Evolutionary conservation across 37 sponge, comb jelly and placozoan species (phyloP), one percentile per base, ranked within the genome.

Genomic region (Geodia barretti): DNA sequence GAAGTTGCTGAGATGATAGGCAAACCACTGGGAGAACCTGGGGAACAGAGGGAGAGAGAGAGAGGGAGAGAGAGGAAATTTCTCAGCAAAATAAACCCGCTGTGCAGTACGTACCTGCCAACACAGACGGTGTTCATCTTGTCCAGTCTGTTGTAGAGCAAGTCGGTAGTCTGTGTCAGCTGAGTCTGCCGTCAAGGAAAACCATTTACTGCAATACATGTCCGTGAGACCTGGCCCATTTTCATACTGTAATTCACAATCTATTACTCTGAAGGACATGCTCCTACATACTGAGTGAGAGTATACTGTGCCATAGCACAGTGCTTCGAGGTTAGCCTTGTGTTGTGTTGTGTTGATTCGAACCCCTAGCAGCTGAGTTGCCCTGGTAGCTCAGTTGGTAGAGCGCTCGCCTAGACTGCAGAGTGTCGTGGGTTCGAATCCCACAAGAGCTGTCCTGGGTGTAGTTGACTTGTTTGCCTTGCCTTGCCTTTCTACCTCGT

Each of bases 11-110:
- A 98, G 88, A 70, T 93, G 94, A 38, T 91, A 82, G 28, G 90
- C 88, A 71, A 98, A 98, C 98, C 98, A 98, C 24, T 73, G 60
- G 41, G 94, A 92, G 65, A 97, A 86, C 66, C 97, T 93, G 59
- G 24, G 28, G 4, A 64, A 72, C 7, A 60, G 4, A 37, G 2
- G 41, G 4, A 79, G 54, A 47, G 54, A 47, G 54, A 47, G 11
- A 7, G 8, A 9, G 43, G n/a, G 31, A 69, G 2, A 28, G 21
- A 35, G 21, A 34, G 25, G 35, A 7, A 72, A 30, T 72, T n/a
- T n/a, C n/a, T 20, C 59, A 19, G 5, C 38, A 41, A 41, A 41
- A 72, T 29, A 65, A 21, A 30, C 67, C 33, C 41, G 30, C 11
- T 47, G 14, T 14, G 54, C 54, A 47, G 14, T 14, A 65, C 77